Percentiles rank a stretch among this genome's conserved stretches.
These are phyloP conservation scores for Echeneis naucrates DNA, from an alignment of 2,797 vertebrate genomes.

Conservation along the genomic window DNA sequence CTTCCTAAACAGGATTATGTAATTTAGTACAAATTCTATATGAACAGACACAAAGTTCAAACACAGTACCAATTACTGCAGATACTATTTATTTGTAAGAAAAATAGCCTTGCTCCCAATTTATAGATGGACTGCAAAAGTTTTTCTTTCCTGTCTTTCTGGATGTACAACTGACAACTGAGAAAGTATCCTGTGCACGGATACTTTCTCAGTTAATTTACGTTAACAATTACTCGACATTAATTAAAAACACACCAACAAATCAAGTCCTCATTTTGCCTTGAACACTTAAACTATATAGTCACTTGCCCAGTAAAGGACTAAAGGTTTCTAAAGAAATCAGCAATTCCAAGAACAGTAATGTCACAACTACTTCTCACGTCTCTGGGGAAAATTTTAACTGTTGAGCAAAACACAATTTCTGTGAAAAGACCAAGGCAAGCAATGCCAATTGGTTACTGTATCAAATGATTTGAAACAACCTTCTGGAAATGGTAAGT, in stretches of 20 bases:
- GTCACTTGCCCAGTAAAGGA: too few species aligned
- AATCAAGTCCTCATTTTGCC: neutral
- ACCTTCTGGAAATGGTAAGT: neutral
- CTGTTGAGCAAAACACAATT: neutral
- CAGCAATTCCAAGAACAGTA: neutral
- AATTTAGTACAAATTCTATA: too few species aligned
- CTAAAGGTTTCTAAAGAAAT: neutral
- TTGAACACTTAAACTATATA: too few species aligned
- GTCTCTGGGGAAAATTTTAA: neutral
- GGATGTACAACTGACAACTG: neutral
- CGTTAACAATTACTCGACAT: neutral
- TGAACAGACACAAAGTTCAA: too few species aligned
- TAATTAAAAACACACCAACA: neutral
- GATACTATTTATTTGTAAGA: too few species aligned
- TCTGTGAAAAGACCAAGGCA: neutral
- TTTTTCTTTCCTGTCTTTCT: neutral
- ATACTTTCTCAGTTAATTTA: neutral
- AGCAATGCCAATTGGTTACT: too few species aligned
- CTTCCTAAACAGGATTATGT: too few species aligned
- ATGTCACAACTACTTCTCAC: neutral
- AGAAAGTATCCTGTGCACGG: too few species aligned
- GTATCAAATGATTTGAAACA: neutral
- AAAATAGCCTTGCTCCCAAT: neutral
- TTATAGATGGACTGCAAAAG: neutral
- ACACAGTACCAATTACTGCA: too few species aligned